A percentile compares a stretch with the other conserved stretches of the same genome.
phyloP scores from a whole-genome alignment of 2,888 invertebrate species.

The Gryllus longicercus region DNA sequence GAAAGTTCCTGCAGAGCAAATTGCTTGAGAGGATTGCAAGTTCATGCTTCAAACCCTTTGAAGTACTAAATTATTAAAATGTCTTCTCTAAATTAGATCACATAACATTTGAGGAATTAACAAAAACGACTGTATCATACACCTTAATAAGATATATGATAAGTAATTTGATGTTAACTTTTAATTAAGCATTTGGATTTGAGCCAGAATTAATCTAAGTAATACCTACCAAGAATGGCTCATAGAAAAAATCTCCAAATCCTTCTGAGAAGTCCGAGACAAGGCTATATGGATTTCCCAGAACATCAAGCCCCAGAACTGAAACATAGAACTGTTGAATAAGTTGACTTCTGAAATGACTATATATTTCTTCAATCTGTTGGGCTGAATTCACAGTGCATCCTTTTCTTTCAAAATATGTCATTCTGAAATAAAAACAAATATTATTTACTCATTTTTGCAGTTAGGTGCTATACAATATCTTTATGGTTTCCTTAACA shows the following conservation, averaged over 20 bases:
- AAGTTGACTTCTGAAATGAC: conserved; percentile 67
- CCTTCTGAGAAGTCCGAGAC: conserved; percentile 61
- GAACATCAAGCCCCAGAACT: conserved; percentile 71
- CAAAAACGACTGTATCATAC: neutral
- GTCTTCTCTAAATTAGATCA: neutral
- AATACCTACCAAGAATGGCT: conserved; percentile 56
- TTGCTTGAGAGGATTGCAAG: no score
- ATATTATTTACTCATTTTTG: neutral
- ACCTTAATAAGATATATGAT: neutral
- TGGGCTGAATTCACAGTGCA: conserved; percentile 53
- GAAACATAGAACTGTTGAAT: conserved; percentile 78
- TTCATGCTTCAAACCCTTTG: no score
- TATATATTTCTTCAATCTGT: conserved; percentile 55
- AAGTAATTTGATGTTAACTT: neutral
- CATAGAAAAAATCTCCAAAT: conserved; percentile 59
- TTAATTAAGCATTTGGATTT: neutral
- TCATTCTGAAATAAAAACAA: conserved; percentile 55
- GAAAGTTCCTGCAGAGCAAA: no score
- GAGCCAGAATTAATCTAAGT: neutral
- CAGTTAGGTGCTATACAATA: neutral
- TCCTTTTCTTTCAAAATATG: conserved; percentile 62
- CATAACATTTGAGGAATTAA: neutral
- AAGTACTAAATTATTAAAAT: no score
- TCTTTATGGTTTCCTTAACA: neutral
- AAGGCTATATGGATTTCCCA: conserved; percentile 73